Conservation (phyloP, 30 jellyfish, hydroid and myxozoan species). For the Pelagia noctiluca region DNA sequence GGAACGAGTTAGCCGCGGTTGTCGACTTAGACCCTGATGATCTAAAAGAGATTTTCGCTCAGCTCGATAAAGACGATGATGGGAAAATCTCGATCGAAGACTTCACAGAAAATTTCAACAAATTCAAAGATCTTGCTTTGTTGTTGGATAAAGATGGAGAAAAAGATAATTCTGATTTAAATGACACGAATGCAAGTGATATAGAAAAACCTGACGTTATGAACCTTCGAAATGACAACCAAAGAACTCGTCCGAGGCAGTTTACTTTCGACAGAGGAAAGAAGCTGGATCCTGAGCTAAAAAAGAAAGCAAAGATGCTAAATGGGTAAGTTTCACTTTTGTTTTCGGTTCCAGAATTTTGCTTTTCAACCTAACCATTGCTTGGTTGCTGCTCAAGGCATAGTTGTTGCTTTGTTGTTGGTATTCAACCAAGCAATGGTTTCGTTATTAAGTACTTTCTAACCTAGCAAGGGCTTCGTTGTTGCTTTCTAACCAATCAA, state of each 20-base stretch:
- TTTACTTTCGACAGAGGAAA: slow-evolving; percentile 64
- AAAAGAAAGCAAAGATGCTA: background rate
- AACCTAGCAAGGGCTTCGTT: too few relatives aligned
- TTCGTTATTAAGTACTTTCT: too few relatives aligned
- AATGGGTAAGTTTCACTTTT: slow-evolving; percentile 21
- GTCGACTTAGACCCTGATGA: slow-evolving; percentile 91
- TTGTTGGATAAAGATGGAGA: slow-evolving; percentile 48
- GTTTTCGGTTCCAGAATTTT: too few relatives aligned
- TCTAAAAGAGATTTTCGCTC: slow-evolving; percentile 71
- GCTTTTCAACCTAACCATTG: too few relatives aligned
- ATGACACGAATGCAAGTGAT: background rate
- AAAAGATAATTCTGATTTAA: background rate
- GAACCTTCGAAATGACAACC: background rate
- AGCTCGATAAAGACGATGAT: slow-evolving; percentile 88
- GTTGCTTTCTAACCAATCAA: too few relatives aligned
- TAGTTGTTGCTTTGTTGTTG: too few relatives aligned
- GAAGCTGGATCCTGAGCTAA: background rate
- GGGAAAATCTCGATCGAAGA: slow-evolving; percentile 92
- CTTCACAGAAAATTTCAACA: slow-evolving; percentile 81
- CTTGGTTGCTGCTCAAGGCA: too few relatives aligned
- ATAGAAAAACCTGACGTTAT: background rate
- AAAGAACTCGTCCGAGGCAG: slow-evolving; percentile 64
- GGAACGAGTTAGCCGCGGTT: slow-evolving; percentile 96
- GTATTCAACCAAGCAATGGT: too few relatives aligned
- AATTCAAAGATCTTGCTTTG: slow-evolving; percentile 53